Evolutionary conservation across 1,140 invertebrate genomes (phyloP), one percentile per base, ranked within the genome.

Genomic region (Drosophila obscura): DNA sequence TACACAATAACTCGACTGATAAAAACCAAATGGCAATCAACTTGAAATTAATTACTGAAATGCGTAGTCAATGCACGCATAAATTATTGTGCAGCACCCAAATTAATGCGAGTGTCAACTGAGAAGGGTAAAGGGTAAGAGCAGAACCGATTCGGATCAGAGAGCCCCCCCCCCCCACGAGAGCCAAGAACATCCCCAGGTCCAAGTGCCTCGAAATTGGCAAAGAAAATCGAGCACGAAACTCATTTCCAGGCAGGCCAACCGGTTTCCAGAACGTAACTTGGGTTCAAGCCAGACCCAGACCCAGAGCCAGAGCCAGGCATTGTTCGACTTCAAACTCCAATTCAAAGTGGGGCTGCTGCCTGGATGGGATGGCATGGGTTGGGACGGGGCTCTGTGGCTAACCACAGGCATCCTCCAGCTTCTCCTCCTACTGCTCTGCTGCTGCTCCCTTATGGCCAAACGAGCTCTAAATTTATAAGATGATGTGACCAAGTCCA

Each of bases 381-480:
- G 19, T 1, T 19, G 19, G 19, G 50, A 43, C 43, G 48, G 55
- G 50, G 67, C 59, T 87, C 56, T 87, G 82, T 65, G 82, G 82
- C 76, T 88, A 88, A 87, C 82, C 82, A 79, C 82, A 79, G 83
- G 83, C 82, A 85, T 80, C 77, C 48, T 15, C 45, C 56, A 16
- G 43, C 58, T 74, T 67, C 24, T 39, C 61, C 61, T 55, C 60
- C 51, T 53, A 16, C 19, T 6, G 49, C 45, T 49, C 46, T 22
- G 22, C 15, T 11, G 31, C 31, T 35, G 31, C 9, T 11, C 9
- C 66, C 66, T 71, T 71, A 58, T 66, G 67, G 65, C 35, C 67
- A 71, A 87, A 88, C 83, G 49, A 82, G 79, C 83, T 28, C 7
- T 66, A 68, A 87, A 87, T 88, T 88, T 87, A 87, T 87, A 87